A percentile compares a stretch with the other conserved stretches of the same genome.
phyloP scores from a whole-genome alignment of 2,888 invertebrate genomes.

The Ctena decussata region DNA sequence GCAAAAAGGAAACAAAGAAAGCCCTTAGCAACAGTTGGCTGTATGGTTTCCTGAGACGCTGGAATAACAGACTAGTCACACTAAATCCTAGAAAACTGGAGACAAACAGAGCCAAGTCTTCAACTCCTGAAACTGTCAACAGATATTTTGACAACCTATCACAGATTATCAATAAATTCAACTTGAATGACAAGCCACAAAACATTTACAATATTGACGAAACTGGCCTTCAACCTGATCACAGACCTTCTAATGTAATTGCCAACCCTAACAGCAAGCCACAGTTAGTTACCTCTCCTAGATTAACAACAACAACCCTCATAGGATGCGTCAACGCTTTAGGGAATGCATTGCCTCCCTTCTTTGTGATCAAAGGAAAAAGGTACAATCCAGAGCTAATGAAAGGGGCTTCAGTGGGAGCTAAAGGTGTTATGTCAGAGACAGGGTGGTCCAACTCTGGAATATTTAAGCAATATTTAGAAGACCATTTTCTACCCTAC shows the following conservation, averaged over 20 bases:
- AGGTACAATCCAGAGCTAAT: neutral
- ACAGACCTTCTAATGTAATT: slow-evolving; percentile 7
- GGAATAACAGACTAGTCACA: slow-evolving; percentile 37
- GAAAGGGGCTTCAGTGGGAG: neutral
- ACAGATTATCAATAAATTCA: neutral
- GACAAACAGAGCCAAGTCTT: slow-evolving; percentile 23
- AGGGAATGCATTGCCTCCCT: slow-evolving; percentile 25
- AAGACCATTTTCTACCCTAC: neutral
- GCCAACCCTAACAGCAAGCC: neutral
- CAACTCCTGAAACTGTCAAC: neutral
- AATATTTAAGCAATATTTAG: neutral
- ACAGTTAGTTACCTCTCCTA: slow-evolving; percentile 12
- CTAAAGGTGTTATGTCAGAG: slow-evolving; percentile 2
- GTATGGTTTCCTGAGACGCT: slow-evolving; percentile 12
- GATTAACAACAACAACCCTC: neutral
- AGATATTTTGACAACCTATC: slow-evolving; percentile 24
- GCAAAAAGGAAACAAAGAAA: slow-evolving; percentile 20
- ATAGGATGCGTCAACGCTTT: slow-evolving; percentile 28
- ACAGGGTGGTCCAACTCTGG: slow-evolving; percentile 25
- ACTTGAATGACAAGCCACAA: slow-evolving; percentile 3
- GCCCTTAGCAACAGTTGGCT: slow-evolving; percentile 29
- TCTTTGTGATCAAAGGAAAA: slow-evolving; percentile 26
- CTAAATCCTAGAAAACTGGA: slow-evolving; percentile 39
- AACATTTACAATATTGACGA: slow-evolving; percentile 17
- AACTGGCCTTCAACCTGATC: neutral